These are phyloP conservation scores for Ramphastos sulfuratus DNA, from an alignment of 2,113 vertebrate genomes.

Conservation along the genomic window DNA sequence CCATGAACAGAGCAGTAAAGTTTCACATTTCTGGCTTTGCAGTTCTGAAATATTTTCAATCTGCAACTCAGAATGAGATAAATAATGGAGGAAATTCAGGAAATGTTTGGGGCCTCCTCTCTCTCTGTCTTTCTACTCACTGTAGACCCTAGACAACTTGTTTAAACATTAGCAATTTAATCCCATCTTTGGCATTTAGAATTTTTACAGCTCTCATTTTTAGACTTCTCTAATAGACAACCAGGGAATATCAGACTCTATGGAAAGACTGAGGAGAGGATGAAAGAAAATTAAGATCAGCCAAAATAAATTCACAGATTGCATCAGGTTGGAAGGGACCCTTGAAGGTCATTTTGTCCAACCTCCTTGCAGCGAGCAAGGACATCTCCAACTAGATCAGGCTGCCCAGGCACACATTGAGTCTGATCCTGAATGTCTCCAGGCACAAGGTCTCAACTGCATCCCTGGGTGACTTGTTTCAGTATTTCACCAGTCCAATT, in stretches of 20 bases:
- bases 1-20: neutral
- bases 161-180: neutral
- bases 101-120: accelerated
- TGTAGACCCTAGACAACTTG: neutral
- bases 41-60: neutral
- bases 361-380: too few species aligned
- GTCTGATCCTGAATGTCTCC: too few species aligned
- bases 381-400: too few species aligned
- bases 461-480: too few species aligned
- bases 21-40: neutral
- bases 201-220: neutral
- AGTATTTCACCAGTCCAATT: too few species aligned
- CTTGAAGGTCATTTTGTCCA: too few species aligned
- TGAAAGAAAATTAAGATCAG: neutral
- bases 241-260: neutral
- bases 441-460: too few species aligned
- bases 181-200: neutral
- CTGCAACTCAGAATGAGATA: neutral
- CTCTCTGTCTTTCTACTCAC: neutral
- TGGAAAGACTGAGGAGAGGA: neutral
- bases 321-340: too few species aligned
- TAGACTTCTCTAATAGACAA: neutral
- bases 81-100: neutral
- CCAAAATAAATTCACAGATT: neutral
- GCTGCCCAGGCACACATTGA: too few species aligned